A percentile compares a stretch with the other conserved stretches of the same genome.
phyloP scores from a whole-genome alignment of 2,113 vertebrate genomes.

The Sylvietta virens region DNA sequence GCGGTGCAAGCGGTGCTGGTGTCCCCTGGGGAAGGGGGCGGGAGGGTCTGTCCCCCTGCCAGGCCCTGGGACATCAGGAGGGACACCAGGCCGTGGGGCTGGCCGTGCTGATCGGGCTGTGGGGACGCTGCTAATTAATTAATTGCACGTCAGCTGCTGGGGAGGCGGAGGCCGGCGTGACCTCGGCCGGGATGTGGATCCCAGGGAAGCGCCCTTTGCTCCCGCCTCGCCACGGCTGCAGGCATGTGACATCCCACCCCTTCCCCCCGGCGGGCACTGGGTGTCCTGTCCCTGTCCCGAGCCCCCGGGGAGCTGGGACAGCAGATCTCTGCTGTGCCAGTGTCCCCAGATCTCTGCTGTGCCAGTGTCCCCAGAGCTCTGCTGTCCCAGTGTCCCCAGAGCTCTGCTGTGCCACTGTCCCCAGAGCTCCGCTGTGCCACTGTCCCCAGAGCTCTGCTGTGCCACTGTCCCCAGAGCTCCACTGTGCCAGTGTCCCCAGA shows the following conservation, averaged over 20 bases:
- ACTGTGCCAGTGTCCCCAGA: background rate
- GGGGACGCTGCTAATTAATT: background rate
- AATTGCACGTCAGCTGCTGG: background rate
- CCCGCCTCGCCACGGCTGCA: background rate
- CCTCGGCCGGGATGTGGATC: background rate
- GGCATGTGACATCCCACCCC: background rate
- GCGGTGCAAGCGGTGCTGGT: accelerated
- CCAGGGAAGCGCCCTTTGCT: background rate
- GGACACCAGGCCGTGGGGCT: background rate
- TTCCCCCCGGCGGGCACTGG: background rate
- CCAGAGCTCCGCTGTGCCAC: background rate
- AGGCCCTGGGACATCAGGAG: background rate
- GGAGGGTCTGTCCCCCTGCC: background rate
- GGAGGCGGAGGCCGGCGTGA: background rate
- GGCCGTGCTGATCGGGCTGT: background rate
- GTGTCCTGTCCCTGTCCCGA: background rate
- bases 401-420: background rate
- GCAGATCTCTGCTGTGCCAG: no score
- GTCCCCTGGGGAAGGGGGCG: background rate
- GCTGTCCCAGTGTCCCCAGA: background rate
- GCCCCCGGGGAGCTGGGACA: background rate
- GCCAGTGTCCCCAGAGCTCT: background rate
- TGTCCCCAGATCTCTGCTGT: background rate
- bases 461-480: background rate
- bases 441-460: background rate